phyloP scores from a whole-genome alignment of 2,888 invertebrate genomes.

The Cancer borealis region DNA sequence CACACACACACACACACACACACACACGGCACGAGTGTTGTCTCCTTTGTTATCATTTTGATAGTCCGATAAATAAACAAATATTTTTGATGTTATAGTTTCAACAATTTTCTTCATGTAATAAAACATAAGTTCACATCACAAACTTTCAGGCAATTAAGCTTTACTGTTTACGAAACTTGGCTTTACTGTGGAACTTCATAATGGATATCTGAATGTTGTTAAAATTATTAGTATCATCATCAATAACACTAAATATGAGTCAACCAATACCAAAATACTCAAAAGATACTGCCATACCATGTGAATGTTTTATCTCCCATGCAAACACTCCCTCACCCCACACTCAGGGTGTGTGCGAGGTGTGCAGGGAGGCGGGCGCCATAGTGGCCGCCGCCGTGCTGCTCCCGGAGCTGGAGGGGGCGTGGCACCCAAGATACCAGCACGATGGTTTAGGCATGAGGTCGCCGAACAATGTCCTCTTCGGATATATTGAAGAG shows the following conservation, averaged over 20 bases:
- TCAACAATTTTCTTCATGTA: too few species aligned
- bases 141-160: too few species aligned
- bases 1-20: slow-evolving; percentile 37
- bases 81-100: too few species aligned
- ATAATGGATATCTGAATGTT: not conserved
- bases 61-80: too few species aligned
- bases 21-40: too few species aligned
- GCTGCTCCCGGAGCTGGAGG: not conserved
- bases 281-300: not conserved
- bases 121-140: too few species aligned
- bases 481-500: not conserved
- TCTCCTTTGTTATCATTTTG: too few species aligned
- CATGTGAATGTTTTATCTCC: not conserved
- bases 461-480: not conserved
- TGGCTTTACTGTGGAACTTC: not conserved
- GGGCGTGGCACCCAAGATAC: not conserved
- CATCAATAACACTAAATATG: not conserved
- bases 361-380: not conserved
- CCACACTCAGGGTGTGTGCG: not conserved
- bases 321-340: not conserved
- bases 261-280: not conserved
- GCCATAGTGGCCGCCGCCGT: not conserved
- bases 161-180: not conserved
- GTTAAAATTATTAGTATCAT: not conserved
- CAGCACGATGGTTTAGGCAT: not conserved